A percentile compares a stretch with the other conserved stretches of the same genome.
phyloP scores from a whole-genome alignment of 2,888 invertebrate genomes.

The Papilio demoleus region DNA sequence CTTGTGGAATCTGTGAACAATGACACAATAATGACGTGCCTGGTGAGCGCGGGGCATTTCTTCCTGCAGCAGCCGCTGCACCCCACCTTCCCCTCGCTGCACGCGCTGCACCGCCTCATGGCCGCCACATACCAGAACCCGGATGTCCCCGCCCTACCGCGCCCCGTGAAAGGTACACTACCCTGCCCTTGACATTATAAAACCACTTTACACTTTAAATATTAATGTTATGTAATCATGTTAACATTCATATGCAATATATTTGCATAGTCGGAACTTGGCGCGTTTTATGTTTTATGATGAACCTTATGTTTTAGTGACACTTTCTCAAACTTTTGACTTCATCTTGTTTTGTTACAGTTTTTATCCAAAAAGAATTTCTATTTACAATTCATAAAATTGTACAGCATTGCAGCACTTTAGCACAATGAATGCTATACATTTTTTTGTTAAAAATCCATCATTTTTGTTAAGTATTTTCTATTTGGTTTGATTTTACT shows the following conservation, averaged over 20 bases:
- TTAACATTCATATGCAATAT: background rate
- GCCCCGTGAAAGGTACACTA: constrained; percentile 88
- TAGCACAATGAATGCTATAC: too few species aligned
- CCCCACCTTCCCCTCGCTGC: constrained; percentile 94
- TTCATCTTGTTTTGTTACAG: background rate
- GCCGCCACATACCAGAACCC: constrained; percentile 90
- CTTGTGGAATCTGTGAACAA: constrained; percentile 96
- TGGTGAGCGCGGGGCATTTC: constrained; percentile 93
- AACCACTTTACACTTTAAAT: background rate
- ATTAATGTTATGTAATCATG: background rate
- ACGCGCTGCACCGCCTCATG: constrained; percentile 92
- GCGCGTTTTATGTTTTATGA: background rate
- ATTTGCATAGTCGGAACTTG: background rate
- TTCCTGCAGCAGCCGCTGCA: constrained; percentile 98
- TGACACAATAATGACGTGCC: constrained; percentile 94
- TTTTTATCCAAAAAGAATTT: too few species aligned
- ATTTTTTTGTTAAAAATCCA: too few species aligned
- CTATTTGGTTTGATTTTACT: too few species aligned
- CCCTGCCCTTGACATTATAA: constrained; percentile 23
- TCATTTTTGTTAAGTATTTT: too few species aligned
- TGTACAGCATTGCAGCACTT: too few species aligned
- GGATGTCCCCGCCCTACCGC: constrained; percentile 91
- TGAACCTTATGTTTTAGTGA: too few species aligned
- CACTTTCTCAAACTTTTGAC: too few species aligned
- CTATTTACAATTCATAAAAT: too few species aligned